Evolutionary conservation across 1,140 invertebrate species (phyloP).

Genomic region (Macrobrachium nipponense): DNA sequence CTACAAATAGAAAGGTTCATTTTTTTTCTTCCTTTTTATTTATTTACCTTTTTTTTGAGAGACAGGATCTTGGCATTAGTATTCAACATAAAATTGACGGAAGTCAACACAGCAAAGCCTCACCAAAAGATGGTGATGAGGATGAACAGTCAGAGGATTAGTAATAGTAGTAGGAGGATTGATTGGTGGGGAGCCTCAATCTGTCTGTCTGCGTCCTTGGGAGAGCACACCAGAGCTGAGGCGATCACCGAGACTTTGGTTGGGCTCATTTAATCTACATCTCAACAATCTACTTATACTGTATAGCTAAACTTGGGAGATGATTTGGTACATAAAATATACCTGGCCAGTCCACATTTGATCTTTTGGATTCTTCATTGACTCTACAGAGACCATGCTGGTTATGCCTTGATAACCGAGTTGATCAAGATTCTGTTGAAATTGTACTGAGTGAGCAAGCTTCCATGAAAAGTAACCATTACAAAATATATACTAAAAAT

Average conservation of each 20-base stretch:
- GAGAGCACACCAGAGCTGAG: conserved; percentile 8
- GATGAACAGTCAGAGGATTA: conserved; percentile 31
- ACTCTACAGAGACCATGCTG: conserved; percentile 34
- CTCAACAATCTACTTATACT: conserved; percentile 53
- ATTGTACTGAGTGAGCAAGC: conserved; percentile 51
- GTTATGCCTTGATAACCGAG: conserved; percentile 22
- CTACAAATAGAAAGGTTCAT: neutral
- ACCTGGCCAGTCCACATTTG: conserved; percentile 60
- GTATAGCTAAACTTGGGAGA: conserved; percentile 46
- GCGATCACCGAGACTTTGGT: conserved; percentile 45
- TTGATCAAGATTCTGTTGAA: conserved; percentile 41
- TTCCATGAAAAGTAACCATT: conserved; percentile 38
- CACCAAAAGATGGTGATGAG: conserved; percentile 33
- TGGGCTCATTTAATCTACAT: conserved; percentile 53
- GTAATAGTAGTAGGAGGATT: conserved; percentile 40
- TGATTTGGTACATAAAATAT: conserved; percentile 56
- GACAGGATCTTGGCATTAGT: conserved; percentile 38
- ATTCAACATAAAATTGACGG: conserved; percentile 21
- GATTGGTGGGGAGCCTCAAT: conserved; percentile 22
- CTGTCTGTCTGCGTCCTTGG: conserved; percentile 23
- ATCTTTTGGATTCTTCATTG: conserved; percentile 46
- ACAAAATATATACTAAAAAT: conserved; percentile 28
- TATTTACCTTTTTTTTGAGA: conserved; percentile 8
- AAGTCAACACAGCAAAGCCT: conserved; percentile 45
- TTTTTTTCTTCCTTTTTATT: neutral